Evolutionary conservation across 2,888 invertebrate species (phyloP).

Genomic region (Polyommatus icarus): DNA sequence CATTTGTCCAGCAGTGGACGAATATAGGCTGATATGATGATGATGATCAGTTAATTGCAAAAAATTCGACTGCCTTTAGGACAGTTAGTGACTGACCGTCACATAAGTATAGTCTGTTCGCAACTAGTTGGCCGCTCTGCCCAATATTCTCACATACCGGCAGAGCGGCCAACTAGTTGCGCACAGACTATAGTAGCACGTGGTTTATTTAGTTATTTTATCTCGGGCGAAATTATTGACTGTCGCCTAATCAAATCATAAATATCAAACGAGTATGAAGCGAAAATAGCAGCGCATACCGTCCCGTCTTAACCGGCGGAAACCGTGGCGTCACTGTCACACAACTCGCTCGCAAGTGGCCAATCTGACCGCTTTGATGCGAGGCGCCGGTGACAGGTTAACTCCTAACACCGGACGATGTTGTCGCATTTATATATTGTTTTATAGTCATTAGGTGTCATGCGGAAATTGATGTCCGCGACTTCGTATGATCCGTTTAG

Average conservation of each 20-base stretch:
- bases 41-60: background rate
- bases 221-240: background rate
- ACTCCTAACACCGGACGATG: conserved; percentile 47
- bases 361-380: conserved; percentile 69
- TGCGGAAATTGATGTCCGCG: background rate
- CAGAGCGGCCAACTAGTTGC: too few species aligned
- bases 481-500: background rate
- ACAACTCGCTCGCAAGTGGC: conserved; percentile 74
- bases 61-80: background rate
- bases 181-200: too few species aligned
- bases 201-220: too few species aligned
- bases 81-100: too few species aligned
- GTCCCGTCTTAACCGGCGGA: conserved; percentile 51
- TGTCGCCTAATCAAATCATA: background rate
- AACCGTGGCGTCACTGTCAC: conserved; percentile 67
- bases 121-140: too few species aligned
- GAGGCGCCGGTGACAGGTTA: conserved; percentile 66
- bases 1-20: too few species aligned
- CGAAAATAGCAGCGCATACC: conserved; percentile 25
- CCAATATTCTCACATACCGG: too few species aligned
- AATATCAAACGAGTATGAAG: background rate
- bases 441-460: background rate
- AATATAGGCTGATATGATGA: too few species aligned
- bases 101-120: too few species aligned
- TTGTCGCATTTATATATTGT: background rate